Evolutionary conservation across 1,140 invertebrate species (phyloP).

Genomic region (Melitaea cinxia): DNA sequence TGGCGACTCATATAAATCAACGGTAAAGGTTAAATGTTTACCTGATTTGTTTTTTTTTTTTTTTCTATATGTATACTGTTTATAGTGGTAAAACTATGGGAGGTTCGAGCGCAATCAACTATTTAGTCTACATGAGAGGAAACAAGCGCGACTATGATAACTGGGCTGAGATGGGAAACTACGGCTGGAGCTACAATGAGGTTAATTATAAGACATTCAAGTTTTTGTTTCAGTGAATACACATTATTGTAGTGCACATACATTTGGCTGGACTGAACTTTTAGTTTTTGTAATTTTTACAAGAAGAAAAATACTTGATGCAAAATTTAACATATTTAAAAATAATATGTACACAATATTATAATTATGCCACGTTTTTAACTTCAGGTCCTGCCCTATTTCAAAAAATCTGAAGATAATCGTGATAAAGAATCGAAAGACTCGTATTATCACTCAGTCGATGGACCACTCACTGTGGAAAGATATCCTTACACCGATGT

Average conservation of each 20-base stretch:
- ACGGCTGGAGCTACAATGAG: constrained; percentile 91
- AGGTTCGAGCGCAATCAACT: constrained; percentile 89
- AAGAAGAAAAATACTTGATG: too few relatives aligned
- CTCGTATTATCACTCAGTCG: constrained; percentile 81
- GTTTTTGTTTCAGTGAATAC: too few relatives aligned
- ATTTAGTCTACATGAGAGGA: constrained; percentile 91
- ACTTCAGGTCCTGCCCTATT: constrained; percentile 87
- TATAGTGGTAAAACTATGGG: constrained; percentile 85
- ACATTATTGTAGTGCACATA: too few relatives aligned
- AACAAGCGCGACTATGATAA: constrained; percentile 88
- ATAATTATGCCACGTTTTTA: too few relatives aligned
- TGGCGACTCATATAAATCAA: too few relatives aligned
- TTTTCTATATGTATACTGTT: too few relatives aligned
- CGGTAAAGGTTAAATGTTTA: background rate
- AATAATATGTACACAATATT: too few relatives aligned
- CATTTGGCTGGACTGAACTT: too few relatives aligned
- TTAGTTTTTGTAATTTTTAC: too few relatives aligned
- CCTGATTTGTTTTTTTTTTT: background rate
- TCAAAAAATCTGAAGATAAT: constrained; percentile 90
- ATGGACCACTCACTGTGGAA: constrained; percentile 84
- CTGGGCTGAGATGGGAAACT: constrained; percentile 85
- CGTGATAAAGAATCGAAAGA: constrained; percentile 78
- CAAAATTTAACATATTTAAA: too few relatives aligned
- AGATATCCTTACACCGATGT: constrained; percentile 83
- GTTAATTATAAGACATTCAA: constrained; percentile 66